Percentiles rank a stretch among this genome's conserved stretches.
Conservation (phyloP, 2,113 vertebrate species). For the Dendrocopos noguchii region DNA sequence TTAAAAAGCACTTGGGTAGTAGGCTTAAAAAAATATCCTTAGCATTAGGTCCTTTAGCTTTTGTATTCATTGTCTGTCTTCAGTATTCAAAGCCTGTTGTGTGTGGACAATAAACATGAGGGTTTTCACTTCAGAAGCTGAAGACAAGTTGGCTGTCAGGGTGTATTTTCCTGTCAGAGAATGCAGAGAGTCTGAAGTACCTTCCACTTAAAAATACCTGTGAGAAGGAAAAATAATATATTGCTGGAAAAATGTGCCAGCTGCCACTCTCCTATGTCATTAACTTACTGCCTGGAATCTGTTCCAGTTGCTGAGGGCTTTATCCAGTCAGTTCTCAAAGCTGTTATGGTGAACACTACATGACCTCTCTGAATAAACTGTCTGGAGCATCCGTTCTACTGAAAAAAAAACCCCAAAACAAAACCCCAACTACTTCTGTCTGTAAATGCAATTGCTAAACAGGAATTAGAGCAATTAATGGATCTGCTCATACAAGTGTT, state of each 20-base stretch:
- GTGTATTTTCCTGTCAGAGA: not conserved
- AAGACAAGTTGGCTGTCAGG: not conserved
- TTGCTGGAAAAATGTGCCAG: not conserved
- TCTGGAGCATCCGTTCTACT: not conserved
- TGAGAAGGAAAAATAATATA: not conserved
- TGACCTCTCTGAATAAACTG: not conserved
- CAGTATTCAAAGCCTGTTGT: not conserved
- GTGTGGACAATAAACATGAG: not conserved
- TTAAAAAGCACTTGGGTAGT: not conserved
- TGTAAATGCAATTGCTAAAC: not conserved
- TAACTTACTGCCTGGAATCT: not conserved
- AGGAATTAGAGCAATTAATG: not conserved
- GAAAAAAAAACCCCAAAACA: not conserved
- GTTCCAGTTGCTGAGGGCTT: not conserved
- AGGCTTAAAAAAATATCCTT: not conserved
- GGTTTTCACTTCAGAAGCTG: not conserved
- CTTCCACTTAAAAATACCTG: not conserved
- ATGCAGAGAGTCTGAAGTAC: not conserved
- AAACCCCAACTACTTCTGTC: not conserved
- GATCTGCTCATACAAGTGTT: not conserved
- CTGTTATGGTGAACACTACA: not conserved
- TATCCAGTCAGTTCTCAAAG: not conserved
- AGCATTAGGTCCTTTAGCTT: not conserved
- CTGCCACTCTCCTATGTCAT: not conserved
- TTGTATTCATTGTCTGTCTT: not conserved